phyloP scores from a whole-genome alignment of 2,888 invertebrate species.

The Lithophane semibrunnea region DNA sequence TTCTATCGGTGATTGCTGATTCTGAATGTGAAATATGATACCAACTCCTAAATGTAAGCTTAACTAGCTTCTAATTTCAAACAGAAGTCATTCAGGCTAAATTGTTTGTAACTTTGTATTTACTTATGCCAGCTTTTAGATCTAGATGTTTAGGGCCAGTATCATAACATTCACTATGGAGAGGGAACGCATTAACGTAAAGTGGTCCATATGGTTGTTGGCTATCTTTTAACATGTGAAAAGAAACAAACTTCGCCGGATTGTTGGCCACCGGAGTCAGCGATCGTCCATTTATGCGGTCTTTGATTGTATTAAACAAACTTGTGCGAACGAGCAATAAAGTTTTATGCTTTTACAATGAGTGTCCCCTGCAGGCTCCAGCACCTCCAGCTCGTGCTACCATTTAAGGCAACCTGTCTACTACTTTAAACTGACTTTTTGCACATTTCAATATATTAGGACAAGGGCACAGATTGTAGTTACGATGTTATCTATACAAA shows the following conservation, averaged over 20 bases:
- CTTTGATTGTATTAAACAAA: slow-evolving; percentile 58
- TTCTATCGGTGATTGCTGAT: slow-evolving; percentile 46
- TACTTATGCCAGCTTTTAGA: slow-evolving; percentile 42
- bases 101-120: slow-evolving; percentile 27
- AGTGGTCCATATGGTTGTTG: slow-evolving; percentile 61
- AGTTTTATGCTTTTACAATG: slow-evolving; percentile 55
- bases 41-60: slow-evolving; percentile 7
- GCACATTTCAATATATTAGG: slow-evolving; percentile 38
- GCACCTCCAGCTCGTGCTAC: slow-evolving; percentile 25
- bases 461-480: slow-evolving; percentile 53
- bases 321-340: slow-evolving; percentile 50
- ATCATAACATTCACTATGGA: slow-evolving; percentile 59
- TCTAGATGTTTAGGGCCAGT: slow-evolving; percentile 43
- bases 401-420: slow-evolving; percentile 46
- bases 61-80: slow-evolving; percentile 32
- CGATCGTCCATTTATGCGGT: slow-evolving; percentile 42
- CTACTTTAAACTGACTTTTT: slow-evolving; percentile 36
- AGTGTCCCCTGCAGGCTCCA: slow-evolving; percentile 16
- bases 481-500: slow-evolving; percentile 54
- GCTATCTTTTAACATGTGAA: slow-evolving; percentile 55
- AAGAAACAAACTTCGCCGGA: slow-evolving; percentile 54
- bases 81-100: slow-evolving; percentile 21
- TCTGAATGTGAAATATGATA: slow-evolving; percentile 46
- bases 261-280: slow-evolving; percentile 44
- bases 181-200: slow-evolving; percentile 60